Evolutionary conservation across 1,140 invertebrate species (phyloP).

Genomic region (Pemphigus obesinymphae): DNA sequence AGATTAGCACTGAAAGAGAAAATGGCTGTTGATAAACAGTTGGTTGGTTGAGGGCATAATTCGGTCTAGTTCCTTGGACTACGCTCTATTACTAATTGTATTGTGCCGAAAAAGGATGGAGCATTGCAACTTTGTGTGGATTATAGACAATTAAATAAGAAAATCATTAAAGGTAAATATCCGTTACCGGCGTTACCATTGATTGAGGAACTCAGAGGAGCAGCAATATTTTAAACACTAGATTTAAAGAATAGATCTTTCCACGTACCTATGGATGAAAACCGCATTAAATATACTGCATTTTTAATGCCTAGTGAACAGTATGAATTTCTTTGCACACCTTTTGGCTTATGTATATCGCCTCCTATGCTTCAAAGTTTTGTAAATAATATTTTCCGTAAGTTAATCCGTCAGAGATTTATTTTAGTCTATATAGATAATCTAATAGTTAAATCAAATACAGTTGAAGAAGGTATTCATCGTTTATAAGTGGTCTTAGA

Average conservation of each 20-base stretch:
- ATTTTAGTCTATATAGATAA: not conserved
- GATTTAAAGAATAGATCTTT: not conserved
- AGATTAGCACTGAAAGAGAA: constrained; percentile 47
- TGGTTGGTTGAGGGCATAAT: too few species aligned
- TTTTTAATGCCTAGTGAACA: constrained; percentile 51
- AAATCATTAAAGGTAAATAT: not conserved
- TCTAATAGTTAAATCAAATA: not conserved
- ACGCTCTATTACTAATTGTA: constrained; percentile 52
- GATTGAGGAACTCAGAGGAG: not conserved
- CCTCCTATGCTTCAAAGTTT: constrained; percentile 52
- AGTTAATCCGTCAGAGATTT: constrained; percentile 46
- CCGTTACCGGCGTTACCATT: not conserved
- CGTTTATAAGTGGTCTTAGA: not conserved
- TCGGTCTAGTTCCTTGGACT: constrained; percentile 50
- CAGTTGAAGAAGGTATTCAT: not conserved
- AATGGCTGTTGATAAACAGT: constrained; percentile 41
- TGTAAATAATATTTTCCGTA: constrained; percentile 47
- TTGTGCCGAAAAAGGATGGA: constrained; percentile 54
- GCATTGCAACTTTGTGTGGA: constrained; percentile 44
- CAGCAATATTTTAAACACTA: not conserved
- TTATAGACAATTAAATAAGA: not conserved
- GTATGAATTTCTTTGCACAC: too few species aligned
- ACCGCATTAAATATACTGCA: constrained; percentile 52
- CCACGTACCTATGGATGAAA: too few species aligned
- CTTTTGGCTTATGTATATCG: too few species aligned